phyloP scores from a whole-genome alignment of 2,797 vertebrate species.

The Betta splendens region DNA sequence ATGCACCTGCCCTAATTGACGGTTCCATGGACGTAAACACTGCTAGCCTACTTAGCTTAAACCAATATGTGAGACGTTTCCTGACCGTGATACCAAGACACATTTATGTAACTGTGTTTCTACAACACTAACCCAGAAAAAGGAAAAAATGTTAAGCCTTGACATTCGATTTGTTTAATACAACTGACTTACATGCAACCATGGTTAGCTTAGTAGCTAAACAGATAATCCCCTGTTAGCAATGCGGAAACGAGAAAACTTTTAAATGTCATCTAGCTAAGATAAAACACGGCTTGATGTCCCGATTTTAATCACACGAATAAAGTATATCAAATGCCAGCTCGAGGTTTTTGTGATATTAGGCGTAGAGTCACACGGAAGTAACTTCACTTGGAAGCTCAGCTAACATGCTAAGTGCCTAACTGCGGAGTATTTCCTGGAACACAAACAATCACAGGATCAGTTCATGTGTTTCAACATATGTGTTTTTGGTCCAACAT shows the following conservation, averaged over 20 bases:
- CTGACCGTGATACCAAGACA: background rate
- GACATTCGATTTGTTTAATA: background rate
- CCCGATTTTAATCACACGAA: background rate
- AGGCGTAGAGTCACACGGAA: slow-evolving; percentile 54
- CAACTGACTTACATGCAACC: background rate
- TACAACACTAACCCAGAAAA: background rate
- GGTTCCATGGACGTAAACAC: slow-evolving; percentile 18
- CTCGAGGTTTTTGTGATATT: background rate
- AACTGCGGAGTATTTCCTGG: slow-evolving; percentile 64
- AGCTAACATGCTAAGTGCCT: slow-evolving; percentile 56
- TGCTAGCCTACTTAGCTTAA: background rate
- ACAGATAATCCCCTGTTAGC: slow-evolving; percentile 31
- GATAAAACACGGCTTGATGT: background rate
- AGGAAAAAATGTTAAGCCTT: background rate
- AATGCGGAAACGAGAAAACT: slow-evolving; percentile 28
- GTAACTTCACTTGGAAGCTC: slow-evolving; percentile 51
- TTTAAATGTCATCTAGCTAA: background rate
- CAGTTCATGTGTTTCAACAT: background rate
- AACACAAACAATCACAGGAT: slow-evolving; percentile 54
- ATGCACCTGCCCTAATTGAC: slow-evolving; percentile 18
- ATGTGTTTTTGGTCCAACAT: accelerated
- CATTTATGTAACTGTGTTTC: accelerated
- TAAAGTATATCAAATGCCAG: background rate
- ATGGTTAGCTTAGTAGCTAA: slow-evolving; percentile 33
- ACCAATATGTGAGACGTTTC: background rate